Evolutionary conservation across 2,113 vertebrate species (phyloP), one percentile per base, ranked within the genome.

Genomic region (Dolichallabes microphthalmus): DNA sequence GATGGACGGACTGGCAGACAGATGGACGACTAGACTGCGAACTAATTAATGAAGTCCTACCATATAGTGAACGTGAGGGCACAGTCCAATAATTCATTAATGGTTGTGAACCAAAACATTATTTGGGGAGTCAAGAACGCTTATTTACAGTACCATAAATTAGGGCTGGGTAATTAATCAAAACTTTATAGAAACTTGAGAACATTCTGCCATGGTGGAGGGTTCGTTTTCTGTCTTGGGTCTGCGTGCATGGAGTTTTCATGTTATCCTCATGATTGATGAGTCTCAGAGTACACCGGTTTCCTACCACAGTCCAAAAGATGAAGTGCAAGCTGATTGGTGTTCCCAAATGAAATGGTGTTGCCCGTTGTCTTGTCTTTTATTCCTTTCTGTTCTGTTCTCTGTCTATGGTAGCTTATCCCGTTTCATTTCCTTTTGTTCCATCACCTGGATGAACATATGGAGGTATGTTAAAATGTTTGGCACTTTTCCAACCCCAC

Each of bases 381-480:
- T 74, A 0, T 55, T 58, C 13, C 13, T 55, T 55, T 22, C 3
- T 77, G 22, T 22, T 20, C 22, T 11, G 14, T 25, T 13, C n/a
- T n/a, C 45, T 35, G 22, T 50, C 64, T 73, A n/a, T 5, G 9
- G 63, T 50, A 30, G n/a, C 27, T 14, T 39, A 35, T 39, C 60
- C 64, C 58, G 55, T 57, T 63, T 27, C 57, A 61, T 14, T 73
- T 22, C 39, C 55, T 32, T 58, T 80, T 71, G 82, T 74, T 57
- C 61, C 19, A 53, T 86, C 87, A 86, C 82, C 85, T 75, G 82
- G 93, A 88, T 50, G 57, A 82, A 76, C 73, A 71, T 64, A 52
- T 50, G 68, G 53, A 82, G 69, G 58, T 76, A 30, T 45, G 83
- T 66, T 71, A 80, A 83, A 50, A 75, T 30, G 50, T 25, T 27